Evolutionary conservation across 1,140 invertebrate species (phyloP).

Genomic region (Ceratina australensis): DNA sequence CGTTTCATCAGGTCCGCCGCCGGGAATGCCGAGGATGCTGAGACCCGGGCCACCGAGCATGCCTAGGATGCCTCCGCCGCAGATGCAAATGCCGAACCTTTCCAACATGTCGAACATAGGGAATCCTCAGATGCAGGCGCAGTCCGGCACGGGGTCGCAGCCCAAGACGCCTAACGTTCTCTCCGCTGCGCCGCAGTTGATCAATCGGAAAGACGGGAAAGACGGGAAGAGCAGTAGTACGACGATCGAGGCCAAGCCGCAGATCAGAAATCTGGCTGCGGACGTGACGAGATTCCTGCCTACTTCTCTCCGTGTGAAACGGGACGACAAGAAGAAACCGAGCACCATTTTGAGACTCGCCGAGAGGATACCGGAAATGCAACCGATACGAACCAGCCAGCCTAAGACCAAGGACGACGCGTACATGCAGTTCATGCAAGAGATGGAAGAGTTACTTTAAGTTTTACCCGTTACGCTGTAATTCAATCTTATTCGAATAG

Average conservation of each 20-base stretch:
- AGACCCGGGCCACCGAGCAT: slow-evolving; percentile 79
- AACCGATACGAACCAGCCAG: slow-evolving; percentile 71
- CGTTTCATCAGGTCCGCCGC: slow-evolving; percentile 74
- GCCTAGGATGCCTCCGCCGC: slow-evolving; percentile 81
- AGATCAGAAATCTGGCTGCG: slow-evolving; percentile 95
- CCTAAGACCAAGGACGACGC: slow-evolving; percentile 95
- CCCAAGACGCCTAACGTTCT: slow-evolving; percentile 86
- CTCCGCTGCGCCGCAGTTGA: slow-evolving; percentile 90
- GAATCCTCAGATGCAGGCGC: slow-evolving; percentile 71
- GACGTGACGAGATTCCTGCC: slow-evolving; percentile 98
- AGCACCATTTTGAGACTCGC: slow-evolving; percentile 70
- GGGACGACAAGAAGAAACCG: slow-evolving; percentile 85
- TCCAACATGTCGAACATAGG: slow-evolving; percentile 62
- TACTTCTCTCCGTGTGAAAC: slow-evolving; percentile 92
- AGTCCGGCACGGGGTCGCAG: slow-evolving; percentile 67
- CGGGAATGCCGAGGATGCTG: slow-evolving; percentile 82
- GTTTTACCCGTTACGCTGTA: slow-evolving; percentile 47
- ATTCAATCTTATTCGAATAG: slow-evolving; percentile 35
- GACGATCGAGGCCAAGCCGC: slow-evolving; percentile 95
- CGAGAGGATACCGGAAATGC: slow-evolving; percentile 76
- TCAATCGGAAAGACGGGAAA: slow-evolving; percentile 83
- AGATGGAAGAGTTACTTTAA: slow-evolving; percentile 96
- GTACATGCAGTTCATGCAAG: slow-evolving; percentile 98
- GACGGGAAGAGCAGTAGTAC: slow-evolving; percentile 85
- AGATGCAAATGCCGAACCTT: slow-evolving; percentile 74